Evolutionary conservation across 2,888 invertebrate genomes (phyloP), one percentile per base, ranked within the genome.

Genomic region (Hypselothyrea guttata): DNA sequence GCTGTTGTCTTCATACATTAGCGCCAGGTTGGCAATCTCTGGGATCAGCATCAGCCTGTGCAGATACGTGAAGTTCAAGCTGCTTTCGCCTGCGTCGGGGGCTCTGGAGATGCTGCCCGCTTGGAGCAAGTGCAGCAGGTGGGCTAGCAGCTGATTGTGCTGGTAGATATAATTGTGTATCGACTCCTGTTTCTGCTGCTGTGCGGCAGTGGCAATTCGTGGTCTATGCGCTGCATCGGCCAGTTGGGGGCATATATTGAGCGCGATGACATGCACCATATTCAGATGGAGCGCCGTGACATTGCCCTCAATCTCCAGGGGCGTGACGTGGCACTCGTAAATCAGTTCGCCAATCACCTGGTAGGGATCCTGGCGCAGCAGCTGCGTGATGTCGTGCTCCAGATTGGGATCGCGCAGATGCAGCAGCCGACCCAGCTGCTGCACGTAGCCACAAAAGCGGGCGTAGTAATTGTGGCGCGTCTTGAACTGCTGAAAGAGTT

Each of bases 231-330:
- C 41, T 1, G 7, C 70, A 8, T 71, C 71, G 0, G 71, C 63
- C 8, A 88, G 60, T 49, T 88, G 92, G 0, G 95, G 94, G 70
- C 94, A 95, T 79, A 94, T 94, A 87, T 94, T 95, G 2, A 93
- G 89, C 2, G 94, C 92, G 8, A 95, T 92, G 71, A 94, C 94
- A 73, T 95, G 94, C 44, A 94, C 92, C 48, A 95, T 91, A 91
- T 95, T 94, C 1, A 95, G 91, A 85, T 94, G 94, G 12, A 95
- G 88, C 71, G 93, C 93, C 28, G 92, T 91, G 59, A 95, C 94
- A 75, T 94, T 92, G 0, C 91, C 90, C 84, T 95, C 95, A 54
- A 95, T 92, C 77, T 93, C 92, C 1, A 93, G 90, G 0, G 95
- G 93, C 2, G 94, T 92, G 49, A 94, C 90, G 56, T 93, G 91